phyloP scores from a whole-genome alignment of 2,797 vertebrate species.

The Thripadectes ignobilis region DNA sequence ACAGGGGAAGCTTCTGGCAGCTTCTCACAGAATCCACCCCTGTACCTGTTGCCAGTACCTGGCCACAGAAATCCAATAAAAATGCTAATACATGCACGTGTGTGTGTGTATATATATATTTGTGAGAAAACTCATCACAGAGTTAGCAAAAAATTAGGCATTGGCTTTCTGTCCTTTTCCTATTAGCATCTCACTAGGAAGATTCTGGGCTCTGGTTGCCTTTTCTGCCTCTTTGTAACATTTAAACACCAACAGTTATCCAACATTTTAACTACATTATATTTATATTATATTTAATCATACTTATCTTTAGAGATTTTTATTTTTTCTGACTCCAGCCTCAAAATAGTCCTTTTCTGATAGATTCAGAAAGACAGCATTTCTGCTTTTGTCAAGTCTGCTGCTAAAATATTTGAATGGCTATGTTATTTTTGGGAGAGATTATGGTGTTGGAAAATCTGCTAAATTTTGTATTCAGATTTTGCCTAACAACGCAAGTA shows the following conservation, averaged over 20 bases:
- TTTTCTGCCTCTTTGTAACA: not conserved
- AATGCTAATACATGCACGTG: not conserved
- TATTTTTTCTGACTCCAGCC: not conserved
- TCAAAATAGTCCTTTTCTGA: not conserved
- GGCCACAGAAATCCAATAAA: not conserved
- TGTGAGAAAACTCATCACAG: not conserved
- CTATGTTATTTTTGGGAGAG: not conserved
- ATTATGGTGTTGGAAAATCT: not conserved
- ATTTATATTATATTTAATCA: not conserved
- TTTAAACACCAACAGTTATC: not conserved
- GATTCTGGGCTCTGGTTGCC: fast-evolving
- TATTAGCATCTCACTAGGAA: not conserved
- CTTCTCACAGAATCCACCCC: not conserved
- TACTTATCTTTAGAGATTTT: not conserved
- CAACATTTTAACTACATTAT: not conserved
- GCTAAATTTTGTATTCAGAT: not conserved
- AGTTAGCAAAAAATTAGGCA: not conserved
- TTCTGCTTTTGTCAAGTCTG: not conserved
- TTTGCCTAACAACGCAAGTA: not conserved
- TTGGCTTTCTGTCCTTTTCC: not conserved
- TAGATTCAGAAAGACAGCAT: not conserved
- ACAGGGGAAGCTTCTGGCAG: not conserved
- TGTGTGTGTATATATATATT: not conserved
- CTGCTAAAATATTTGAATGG: not conserved
- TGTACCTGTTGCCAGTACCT: not conserved